Evolutionary conservation across 2,113 vertebrate genomes (phyloP).

Genomic region (Catharus bicknelli): DNA sequence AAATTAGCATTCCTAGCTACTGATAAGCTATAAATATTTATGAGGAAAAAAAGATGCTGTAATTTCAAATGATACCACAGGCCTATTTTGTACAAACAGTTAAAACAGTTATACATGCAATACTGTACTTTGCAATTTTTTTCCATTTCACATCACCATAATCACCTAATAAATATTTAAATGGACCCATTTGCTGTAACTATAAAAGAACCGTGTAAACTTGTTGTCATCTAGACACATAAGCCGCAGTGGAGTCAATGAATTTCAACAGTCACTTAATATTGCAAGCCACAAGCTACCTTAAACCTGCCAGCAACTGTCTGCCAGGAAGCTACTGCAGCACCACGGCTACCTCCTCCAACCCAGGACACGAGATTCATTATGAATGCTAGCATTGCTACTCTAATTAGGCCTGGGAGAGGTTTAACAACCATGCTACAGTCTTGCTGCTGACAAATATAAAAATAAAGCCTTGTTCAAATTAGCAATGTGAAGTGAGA

Average conservation of each 20-base stretch:
- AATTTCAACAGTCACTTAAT: constrained; percentile 89
- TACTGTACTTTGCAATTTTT: constrained; percentile 73
- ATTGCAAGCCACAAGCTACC: constrained; percentile 83
- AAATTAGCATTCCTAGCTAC: constrained; percentile 74
- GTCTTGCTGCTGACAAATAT: constrained; percentile 88
- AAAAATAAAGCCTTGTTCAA: constrained; percentile 96
- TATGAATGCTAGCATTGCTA: constrained; percentile 91
- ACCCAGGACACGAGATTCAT: constrained; percentile 80
- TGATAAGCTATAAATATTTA: constrained; percentile 78
- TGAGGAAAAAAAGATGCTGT: constrained; percentile 75
- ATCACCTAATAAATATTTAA: constrained; percentile 89
- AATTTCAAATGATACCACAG: constrained; percentile 72
- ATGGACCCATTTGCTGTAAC: constrained; percentile 83
- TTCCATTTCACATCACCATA: constrained; percentile 82
- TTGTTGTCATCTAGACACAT: constrained; percentile 87
- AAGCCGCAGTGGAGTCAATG: constrained; percentile 84
- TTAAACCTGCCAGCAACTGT: constrained; percentile 80
- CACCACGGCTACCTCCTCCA: constrained; percentile 75
- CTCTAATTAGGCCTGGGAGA: constrained; percentile 91
- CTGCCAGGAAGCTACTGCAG: constrained; percentile 85
- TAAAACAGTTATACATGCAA: constrained; percentile 73
- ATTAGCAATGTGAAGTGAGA: constrained; percentile 88
- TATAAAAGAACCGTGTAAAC: constrained; percentile 85
- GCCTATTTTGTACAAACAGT: constrained; percentile 71
- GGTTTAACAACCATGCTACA: constrained; percentile 91